Percentiles rank a stretch among this genome's conserved stretches.
Evolutionary conservation across 2,888 invertebrate genomes (phyloP).

Genomic region (Metopia argyrocephala): DNA sequence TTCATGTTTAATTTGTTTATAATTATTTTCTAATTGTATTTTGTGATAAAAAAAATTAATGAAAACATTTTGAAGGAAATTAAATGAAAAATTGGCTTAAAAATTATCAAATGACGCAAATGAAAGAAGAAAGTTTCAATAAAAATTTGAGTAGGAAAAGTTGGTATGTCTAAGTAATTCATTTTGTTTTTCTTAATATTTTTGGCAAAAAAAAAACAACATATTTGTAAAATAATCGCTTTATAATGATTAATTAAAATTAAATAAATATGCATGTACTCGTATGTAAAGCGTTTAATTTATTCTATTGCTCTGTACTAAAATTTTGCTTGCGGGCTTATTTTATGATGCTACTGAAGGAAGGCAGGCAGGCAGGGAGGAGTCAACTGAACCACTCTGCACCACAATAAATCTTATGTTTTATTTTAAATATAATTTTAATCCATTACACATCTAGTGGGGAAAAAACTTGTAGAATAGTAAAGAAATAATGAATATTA

Average conservation of each 20-base stretch:
- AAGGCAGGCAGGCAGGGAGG: too few species aligned
- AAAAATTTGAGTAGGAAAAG: too few species aligned
- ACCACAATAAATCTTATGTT: slow-evolving; percentile 54
- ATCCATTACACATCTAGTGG: slow-evolving; percentile 44
- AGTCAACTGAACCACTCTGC: too few species aligned
- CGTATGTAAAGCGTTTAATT: too few species aligned
- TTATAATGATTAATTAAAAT: slow-evolving; percentile 16
- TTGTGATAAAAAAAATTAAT: neutral
- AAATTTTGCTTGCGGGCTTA: neutral
- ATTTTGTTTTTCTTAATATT: too few species aligned
- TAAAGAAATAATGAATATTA: neutral
- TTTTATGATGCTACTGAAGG: too few species aligned
- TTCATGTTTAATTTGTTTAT: slow-evolving; percentile 4
- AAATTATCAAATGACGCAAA: too few species aligned
- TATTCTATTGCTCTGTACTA: neutral
- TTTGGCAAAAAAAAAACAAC: too few species aligned
- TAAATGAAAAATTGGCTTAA: neutral
- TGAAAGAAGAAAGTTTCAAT: too few species aligned
- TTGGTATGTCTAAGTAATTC: too few species aligned
- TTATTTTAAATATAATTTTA: slow-evolving; percentile 17
- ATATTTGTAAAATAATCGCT: neutral
- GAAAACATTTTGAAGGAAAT: too few species aligned
- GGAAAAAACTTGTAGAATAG: too few species aligned
- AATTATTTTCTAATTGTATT: slow-evolving; percentile 29
- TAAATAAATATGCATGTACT: slow-evolving; percentile 1